phyloP scores from a whole-genome alignment of 2,888 invertebrate species.

The Campoletis raptor region DNA sequence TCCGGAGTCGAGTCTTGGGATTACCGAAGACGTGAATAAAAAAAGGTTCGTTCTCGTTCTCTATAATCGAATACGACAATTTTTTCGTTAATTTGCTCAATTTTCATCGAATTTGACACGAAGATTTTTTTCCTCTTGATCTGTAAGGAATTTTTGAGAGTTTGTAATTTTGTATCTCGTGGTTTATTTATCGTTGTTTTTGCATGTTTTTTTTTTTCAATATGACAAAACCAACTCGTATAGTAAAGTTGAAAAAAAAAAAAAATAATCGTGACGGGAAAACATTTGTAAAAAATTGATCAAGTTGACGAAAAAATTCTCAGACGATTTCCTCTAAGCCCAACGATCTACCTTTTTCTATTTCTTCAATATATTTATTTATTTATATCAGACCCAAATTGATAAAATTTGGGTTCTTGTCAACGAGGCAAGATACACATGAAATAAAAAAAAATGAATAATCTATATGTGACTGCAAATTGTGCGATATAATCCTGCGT shows the following conservation, averaged over 20 bases:
- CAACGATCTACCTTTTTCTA: conserved; percentile 4
- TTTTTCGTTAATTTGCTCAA: neutral
- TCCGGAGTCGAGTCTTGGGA: conserved; percentile 5
- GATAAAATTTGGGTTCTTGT: neutral
- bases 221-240: neutral
- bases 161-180: neutral
- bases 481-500: conserved; percentile 60
- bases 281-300: neutral
- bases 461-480: conserved; percentile 25
- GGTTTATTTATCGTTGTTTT: too few relatives aligned
- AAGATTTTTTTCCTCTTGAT: neutral
- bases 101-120: neutral
- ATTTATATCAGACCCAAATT: conserved; percentile 1
- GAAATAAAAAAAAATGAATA: neutral
- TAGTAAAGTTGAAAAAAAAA: neutral
- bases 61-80: conserved; percentile 15
- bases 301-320: neutral
- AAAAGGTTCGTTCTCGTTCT: conserved; percentile 24
- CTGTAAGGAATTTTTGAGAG: neutral
- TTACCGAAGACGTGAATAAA: conserved; percentile 16
- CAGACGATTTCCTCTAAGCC: neutral
- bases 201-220: neutral
- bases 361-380: neutral
- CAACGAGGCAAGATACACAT: conserved; percentile 16
- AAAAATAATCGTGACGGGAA: neutral